phyloP scores from a whole-genome alignment of 2,113 vertebrate genomes.

The Trematomus loennbergii region DNA sequence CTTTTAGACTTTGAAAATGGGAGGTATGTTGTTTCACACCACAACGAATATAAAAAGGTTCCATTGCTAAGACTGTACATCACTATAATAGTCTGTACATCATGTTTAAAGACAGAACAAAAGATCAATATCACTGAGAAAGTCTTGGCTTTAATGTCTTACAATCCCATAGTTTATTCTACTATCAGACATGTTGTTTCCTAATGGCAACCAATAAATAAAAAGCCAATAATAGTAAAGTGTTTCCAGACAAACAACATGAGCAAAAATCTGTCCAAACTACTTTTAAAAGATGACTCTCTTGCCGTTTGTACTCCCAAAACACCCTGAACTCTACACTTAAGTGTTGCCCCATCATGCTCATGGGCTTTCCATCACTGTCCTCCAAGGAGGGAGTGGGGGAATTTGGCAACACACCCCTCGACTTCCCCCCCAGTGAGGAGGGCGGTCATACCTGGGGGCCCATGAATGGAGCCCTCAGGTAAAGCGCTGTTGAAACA shows the following conservation, averaged over 20 bases:
- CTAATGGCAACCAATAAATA: not conserved
- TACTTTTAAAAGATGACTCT: constrained; percentile 8
- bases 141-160: too few relatives aligned
- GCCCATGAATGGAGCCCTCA: constrained; percentile 89
- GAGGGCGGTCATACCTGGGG: constrained; percentile 85
- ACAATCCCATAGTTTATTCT: too few relatives aligned
- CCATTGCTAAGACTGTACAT: not conserved
- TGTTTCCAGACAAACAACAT: not conserved
- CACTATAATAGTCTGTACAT: not conserved
- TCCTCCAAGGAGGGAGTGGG: constrained; percentile 37
- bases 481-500: constrained; percentile 92
- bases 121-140: not conserved
- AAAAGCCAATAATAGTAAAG: not conserved
- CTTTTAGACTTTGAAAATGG: not conserved
- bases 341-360: constrained; percentile 43
- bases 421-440: not conserved
- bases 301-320: not conserved
- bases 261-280: not conserved
- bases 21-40: not conserved
- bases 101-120: not conserved
- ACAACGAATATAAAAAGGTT: not conserved
- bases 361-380: constrained; percentile 61
- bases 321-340: constrained; percentile 19
- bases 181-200: not conserved
- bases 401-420: constrained; percentile 48